A percentile compares a stretch with the other conserved stretches of the same genome.
Conservation (phyloP, 2,888 invertebrate species). For the Chironomus tentans region DNA sequence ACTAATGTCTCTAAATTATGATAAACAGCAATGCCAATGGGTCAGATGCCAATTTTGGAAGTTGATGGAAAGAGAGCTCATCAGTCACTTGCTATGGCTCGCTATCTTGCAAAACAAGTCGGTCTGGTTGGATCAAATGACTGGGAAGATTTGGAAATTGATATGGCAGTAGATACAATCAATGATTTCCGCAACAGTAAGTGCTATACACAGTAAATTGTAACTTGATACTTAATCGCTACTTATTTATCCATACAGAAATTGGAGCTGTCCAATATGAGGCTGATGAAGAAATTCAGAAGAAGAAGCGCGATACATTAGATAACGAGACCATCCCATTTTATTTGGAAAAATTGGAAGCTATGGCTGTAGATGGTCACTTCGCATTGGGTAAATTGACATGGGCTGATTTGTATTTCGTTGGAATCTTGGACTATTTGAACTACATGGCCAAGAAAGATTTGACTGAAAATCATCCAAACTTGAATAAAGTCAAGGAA, state of each 20-base stretch:
- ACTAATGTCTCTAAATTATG: too few relatives aligned
- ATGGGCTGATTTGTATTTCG: slow-evolving; percentile 48
- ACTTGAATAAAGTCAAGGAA: slow-evolving; percentile 43
- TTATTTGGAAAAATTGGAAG: slow-evolving; percentile 22
- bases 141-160: slow-evolving; percentile 47
- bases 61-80: slow-evolving; percentile 44
- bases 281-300: slow-evolving; percentile 18
- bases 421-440: slow-evolving; percentile 43
- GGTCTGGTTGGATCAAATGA: slow-evolving; percentile 43
- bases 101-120: slow-evolving; percentile 46
- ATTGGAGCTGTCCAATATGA: slow-evolving; percentile 21
- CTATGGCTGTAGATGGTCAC: neutral
- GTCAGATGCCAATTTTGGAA: slow-evolving; percentile 34
- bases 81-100: slow-evolving; percentile 45
- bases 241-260: neutral
- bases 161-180: slow-evolving; percentile 45
- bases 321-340: slow-evolving; percentile 48
- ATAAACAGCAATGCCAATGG: slow-evolving; percentile 25
- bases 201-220: slow-evolving; percentile 30
- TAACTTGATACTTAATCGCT: neutral
- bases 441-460: slow-evolving; percentile 41
- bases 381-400: slow-evolving; percentile 35
- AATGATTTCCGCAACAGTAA: slow-evolving; percentile 45
- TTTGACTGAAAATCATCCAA: slow-evolving; percentile 43
- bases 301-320: slow-evolving; percentile 42